A percentile compares a stretch with the other conserved stretches of the same genome.
Conservation (phyloP, 2,113 vertebrate genomes). For the Pristiophorus japonicus region DNA sequence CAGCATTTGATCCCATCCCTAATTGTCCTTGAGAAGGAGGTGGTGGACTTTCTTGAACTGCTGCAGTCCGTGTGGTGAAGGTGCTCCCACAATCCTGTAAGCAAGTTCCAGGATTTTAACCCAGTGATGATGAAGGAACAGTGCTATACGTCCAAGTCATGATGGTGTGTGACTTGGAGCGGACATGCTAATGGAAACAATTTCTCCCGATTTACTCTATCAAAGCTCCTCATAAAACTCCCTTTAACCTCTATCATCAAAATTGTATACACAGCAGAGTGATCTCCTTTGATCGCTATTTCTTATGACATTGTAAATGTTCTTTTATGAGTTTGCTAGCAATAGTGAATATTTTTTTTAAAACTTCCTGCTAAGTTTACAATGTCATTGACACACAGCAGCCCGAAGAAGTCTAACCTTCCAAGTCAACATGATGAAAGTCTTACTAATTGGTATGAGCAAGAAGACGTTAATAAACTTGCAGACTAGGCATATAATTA, state of each 20-base stretch:
- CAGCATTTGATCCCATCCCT: too few species aligned
- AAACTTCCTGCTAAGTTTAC: not conserved
- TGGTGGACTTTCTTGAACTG: too few species aligned
- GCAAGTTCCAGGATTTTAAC: too few species aligned
- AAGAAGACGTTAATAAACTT: conserved; percentile 2
- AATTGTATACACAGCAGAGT: not conserved
- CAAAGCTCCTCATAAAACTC: not conserved
- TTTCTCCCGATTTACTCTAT: not conserved
- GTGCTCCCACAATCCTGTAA: too few species aligned
- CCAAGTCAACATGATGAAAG: not conserved
- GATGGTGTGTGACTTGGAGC: too few species aligned
- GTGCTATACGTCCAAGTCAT: too few species aligned
- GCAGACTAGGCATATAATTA: not conserved
- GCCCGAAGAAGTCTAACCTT: not conserved
- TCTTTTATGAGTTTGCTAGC: not conserved
- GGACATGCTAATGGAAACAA: not conserved
- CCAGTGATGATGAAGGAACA: too few species aligned
- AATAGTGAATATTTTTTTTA: too few species aligned
- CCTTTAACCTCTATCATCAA: not conserved
- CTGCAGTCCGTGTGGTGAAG: too few species aligned
- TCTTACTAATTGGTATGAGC: not conserved
- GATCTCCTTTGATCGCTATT: not conserved
- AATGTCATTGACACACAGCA: not conserved
- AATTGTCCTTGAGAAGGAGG: too few species aligned
- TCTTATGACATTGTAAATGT: not conserved